Percentiles rank a stretch among this genome's conserved stretches.
Evolutionary conservation across 2,797 vertebrate genomes (phyloP).

Genomic region (Notamacropus eugenii): DNA sequence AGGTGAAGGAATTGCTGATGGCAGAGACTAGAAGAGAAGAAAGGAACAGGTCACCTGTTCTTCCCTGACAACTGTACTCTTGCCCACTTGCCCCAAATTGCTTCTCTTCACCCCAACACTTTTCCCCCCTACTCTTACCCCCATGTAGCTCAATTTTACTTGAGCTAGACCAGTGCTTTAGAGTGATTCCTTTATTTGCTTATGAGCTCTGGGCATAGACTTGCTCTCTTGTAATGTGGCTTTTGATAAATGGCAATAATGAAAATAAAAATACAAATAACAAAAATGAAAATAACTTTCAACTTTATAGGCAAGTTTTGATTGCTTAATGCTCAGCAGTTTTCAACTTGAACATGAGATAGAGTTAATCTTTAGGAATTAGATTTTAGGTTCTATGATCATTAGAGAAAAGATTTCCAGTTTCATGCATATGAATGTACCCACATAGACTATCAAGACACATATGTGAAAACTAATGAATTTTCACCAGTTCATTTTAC

Average conservation of each 20-base stretch:
- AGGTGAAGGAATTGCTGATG: not conserved
- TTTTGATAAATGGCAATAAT: not conserved
- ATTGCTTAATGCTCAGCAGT: not conserved
- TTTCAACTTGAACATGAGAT: not conserved
- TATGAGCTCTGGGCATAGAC: not conserved
- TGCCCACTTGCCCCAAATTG: not conserved
- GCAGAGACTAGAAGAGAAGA: not conserved
- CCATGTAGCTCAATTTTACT: not conserved
- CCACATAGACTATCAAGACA: not conserved
- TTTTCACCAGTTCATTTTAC: not conserved
- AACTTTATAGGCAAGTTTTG: not conserved
- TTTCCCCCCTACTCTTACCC: not conserved
- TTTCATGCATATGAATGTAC: slow-evolving; percentile 2
- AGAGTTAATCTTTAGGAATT: not conserved
- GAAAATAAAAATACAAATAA: not conserved
- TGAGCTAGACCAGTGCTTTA: not conserved
- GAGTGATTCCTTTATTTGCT: not conserved
- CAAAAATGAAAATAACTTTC: not conserved
- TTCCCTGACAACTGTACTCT: not conserved
- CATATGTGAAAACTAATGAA: not conserved
- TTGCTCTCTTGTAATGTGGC: not conserved
- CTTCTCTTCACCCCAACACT: too few relatives aligned
- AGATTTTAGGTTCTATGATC: slow-evolving; percentile 5
- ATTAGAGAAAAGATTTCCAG: not conserved
- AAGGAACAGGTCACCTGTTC: not conserved